Evolutionary conservation across 2,888 invertebrate genomes (phyloP), one percentile per base, ranked within the genome.

Genomic region (Zaprionus bogoriensis): DNA sequence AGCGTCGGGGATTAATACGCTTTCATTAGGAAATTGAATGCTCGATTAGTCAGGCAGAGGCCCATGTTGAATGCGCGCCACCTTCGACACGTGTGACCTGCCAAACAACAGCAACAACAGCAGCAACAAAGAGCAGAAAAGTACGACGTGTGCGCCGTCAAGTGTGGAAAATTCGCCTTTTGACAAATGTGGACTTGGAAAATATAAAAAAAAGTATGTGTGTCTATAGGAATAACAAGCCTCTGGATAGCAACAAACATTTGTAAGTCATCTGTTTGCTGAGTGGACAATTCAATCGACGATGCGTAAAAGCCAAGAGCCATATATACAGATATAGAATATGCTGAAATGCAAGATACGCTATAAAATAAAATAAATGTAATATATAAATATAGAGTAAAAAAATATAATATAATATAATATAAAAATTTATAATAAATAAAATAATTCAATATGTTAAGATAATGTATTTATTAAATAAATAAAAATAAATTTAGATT

Each of bases 11-110:
- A 83, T 83, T 85, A 82, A 83, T 83, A 73, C 74, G 72, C 65
- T 77, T 85, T 82, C 83, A 82, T 85, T 85, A 79, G 74, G 80
- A 85, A 85, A 77, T 71, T 83, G 83, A 83, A 85, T 73, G 85
- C 85, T 71, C 57, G 85, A 83, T 83, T 83, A 83, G 83, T 85
- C 82, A 79, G 77, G 60, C 48, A 39, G 57, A 44, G 54, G 52
- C 38, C 55, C 63, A 41, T 67, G 63, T 50, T 64, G 51, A 67
- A 63, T 63, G 74, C 38, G 63, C 32, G 7, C 9, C 79, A 82
- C 82, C 83, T 82, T 75, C 82, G 86, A 82, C 82, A 82, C 82
- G 77, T 82, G 86, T 84, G 81, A 81, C 81, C 81, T 74, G 30
- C n/a, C 30, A n/a, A 10, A 84, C 67, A 81, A 62, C 67, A 38